phyloP scores from a whole-genome alignment of 1,140 invertebrate genomes.

The Zaprionus taronus region DNA sequence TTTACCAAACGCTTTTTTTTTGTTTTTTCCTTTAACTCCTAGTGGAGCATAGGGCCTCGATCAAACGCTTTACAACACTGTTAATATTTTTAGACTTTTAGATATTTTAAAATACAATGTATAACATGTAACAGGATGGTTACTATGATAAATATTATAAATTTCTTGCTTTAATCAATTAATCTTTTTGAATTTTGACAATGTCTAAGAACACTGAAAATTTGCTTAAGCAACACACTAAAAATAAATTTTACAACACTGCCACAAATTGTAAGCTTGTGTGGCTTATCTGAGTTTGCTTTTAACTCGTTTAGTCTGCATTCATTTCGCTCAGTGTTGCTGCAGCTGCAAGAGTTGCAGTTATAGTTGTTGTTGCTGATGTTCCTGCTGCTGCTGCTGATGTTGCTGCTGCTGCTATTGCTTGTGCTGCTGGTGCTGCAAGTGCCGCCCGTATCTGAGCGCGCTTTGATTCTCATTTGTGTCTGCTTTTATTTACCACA shows the following conservation, averaged over 20 bases:
- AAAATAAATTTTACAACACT: neutral
- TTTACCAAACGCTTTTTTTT: no score
- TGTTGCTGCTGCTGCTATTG: slow-evolving; percentile 32
- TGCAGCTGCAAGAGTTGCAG: slow-evolving; percentile 28
- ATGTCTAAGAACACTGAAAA: neutral
- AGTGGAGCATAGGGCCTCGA: no score
- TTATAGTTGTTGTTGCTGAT: slow-evolving; percentile 9
- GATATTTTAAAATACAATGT: no score
- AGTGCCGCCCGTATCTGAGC: slow-evolving; percentile 54
- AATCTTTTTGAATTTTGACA: neutral
- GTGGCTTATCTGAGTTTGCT: neutral
- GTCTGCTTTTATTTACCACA: slow-evolving; percentile 80
- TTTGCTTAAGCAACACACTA: neutral
- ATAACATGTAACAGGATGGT: no score
- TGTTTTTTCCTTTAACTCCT: no score
- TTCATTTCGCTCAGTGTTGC: neutral
- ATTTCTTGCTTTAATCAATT: no score
- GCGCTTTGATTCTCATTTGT: slow-evolving; percentile 71
- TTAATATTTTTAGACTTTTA: no score
- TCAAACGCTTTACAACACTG: no score
- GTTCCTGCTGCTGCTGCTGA: neutral
- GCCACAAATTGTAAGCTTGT: neutral
- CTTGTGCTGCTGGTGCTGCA: slow-evolving; percentile 32
- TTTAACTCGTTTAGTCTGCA: neutral
- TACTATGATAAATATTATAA: no score